Base-by-base conservation (phyloP, 2,113 vertebrate species). In the Atlantisia rogersi region DNA sequence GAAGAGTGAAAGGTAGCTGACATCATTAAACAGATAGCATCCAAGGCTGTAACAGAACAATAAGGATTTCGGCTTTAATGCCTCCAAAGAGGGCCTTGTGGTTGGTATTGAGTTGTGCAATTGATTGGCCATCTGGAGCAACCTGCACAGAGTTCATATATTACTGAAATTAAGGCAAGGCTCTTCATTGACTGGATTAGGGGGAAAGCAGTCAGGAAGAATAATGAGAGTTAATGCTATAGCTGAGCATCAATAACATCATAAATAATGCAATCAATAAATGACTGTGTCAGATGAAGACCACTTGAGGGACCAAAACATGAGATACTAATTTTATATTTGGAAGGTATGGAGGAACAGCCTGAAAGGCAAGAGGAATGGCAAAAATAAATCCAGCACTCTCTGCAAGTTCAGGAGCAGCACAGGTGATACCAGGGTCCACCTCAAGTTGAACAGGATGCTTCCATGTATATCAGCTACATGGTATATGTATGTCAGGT, bases 181-280 rank as follows among this genome's bases (percentile, higher is more conserved):
- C 7, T 94, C 37, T 82, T 80, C 56, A 67, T 80, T 83, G 71
- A 75, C 60, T 67, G 53, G 18, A 60, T 77, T 77, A 80, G 16
- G 17, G 46, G 10, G 12, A 80, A 74, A 85, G 46, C 20, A 64
- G 15, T 22, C 83, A 56, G 55, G 59, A 90, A 77, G 28, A 67
- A 67, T 88, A 78, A 93, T 46, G 55, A 86, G 59, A 83, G 35
- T 77, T 92, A 88, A 88, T 93, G 55, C 5, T 88, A 17, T 50
- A 81, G 35, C 40, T 93, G 52, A 68, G 26, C 39, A 77, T 70
- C 56, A 44, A 28, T 81, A 83, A 55, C 48, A 70, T 89, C 58
- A 69, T 84, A 96, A 87, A 91, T 90, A 80, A 90, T 19, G 14
- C 52, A 81, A 59, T 94, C 82, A 81, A 56, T 88, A 95, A 70